Base-by-base conservation (phyloP, 2,888 invertebrate species). In the Gisinianus flammeolus region DNA sequence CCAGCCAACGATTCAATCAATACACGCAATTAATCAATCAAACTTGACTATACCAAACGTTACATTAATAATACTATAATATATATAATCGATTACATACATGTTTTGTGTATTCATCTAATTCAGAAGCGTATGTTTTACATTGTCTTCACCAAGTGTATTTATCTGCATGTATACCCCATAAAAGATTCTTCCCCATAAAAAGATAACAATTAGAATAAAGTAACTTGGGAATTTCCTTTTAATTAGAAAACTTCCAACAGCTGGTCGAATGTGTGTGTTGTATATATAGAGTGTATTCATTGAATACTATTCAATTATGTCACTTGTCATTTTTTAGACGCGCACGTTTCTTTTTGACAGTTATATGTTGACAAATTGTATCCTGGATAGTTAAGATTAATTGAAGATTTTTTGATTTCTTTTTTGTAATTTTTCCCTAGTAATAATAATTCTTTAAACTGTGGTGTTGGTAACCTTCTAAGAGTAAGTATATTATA, bases 71-170 rank as follows among this genome's bases (percentile, higher is more conserved):
- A 24, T 64, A 24, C 4, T 64, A 24, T 64, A 24, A 24, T 58
- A 58, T 12, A 58, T 58, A 12, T 58, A 58, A 24, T 6, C 26
- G 26, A 64, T 64, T 22, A 58, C 30, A 28, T 54, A 22, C 8
- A 24, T 69, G 12, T 31, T 31, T 24, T n/a, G 35, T 70, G 26
- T 58, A 30, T 30, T 56, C 58, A 72, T 12, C 28, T 8, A 31
- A 71, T 24, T 64, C 58, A 72, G 72, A 72, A 72, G 72, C 72
- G 72, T 72, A 58, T 72, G 22, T 72, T 72, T 72, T 72, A 72
- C 72, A 58, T 72, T 72, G 72, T 72, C 58, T 72, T 72, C 30
- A 58, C 72, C 31, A 58, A 6, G 5, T n/a, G 58, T 12, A 6
- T 22, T 64, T 24, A 24, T 24, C 26, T 56, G 16, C 4, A 4